Percentiles rank a stretch among this genome's conserved stretches.
phyloP scores from a whole-genome alignment of 2,888 invertebrate genomes.

The Rhamnusium bicolor region DNA sequence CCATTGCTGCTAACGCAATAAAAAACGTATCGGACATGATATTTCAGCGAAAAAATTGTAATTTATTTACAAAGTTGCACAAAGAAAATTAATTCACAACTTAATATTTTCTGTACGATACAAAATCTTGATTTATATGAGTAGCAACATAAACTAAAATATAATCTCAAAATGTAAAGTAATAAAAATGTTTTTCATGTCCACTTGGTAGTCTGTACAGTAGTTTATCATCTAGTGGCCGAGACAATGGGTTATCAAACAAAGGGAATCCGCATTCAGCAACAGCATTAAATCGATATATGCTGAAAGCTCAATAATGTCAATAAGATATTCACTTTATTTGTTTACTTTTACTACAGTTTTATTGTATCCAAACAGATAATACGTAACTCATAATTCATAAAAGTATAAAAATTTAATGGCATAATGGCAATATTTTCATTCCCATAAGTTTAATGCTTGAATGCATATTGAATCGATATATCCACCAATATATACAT shows the following conservation, averaged over 20 bases:
- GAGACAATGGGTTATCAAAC: constrained; percentile 61
- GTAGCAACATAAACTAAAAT: not conserved
- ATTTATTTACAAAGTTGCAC: not conserved
- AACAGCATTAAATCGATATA: constrained; percentile 52
- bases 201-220: constrained; percentile 38
- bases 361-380: constrained; percentile 55
- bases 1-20: too few species aligned
- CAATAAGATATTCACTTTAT: constrained; percentile 60
- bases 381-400: constrained; percentile 46
- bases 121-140: not conserved
- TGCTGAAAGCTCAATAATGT: constrained; percentile 59
- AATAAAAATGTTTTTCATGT: constrained; percentile 41
- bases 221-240: constrained; percentile 58
- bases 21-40: too few species aligned
- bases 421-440: constrained; percentile 31
- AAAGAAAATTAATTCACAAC: not conserved
- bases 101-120: not conserved
- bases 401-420: constrained; percentile 38
- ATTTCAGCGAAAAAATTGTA: not conserved
- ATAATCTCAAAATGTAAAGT: constrained; percentile 17
- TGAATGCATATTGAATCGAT: not conserved
- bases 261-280: constrained; percentile 55
- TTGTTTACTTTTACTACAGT: constrained; percentile 55
- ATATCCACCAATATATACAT: not conserved
- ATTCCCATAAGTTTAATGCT: not conserved